These are phyloP conservation scores for Acanthococcus lagerstroemiae DNA, from an alignment of 2,888 invertebrate genomes.

Conservation along the genomic window DNA sequence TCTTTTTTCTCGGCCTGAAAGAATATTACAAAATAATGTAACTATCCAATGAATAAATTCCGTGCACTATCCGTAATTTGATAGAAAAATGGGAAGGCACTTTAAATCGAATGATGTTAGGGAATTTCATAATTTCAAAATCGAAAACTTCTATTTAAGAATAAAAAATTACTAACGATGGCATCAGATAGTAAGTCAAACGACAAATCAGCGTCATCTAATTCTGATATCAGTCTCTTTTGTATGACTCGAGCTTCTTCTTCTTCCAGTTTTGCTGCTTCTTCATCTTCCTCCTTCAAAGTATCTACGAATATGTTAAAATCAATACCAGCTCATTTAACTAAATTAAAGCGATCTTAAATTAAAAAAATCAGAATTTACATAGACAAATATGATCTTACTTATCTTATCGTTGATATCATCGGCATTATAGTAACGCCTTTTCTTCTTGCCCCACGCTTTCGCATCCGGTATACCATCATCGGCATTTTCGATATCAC, in stretches of 20 bases:
- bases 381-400: conserved; percentile 40
- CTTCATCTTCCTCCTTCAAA: conserved; percentile 53
- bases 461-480: conserved; percentile 67
- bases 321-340: not conserved
- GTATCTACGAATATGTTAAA: conserved; percentile 34
- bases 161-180: not conserved
- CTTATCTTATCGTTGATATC: conserved; percentile 80
- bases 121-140: not conserved
- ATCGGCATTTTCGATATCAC: conserved; percentile 48
- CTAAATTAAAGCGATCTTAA: conserved; percentile 9
- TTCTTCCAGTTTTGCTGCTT: conserved; percentile 68
- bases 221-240: conserved; percentile 60
- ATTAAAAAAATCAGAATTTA: not conserved
- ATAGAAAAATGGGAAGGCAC: too few species aligned
- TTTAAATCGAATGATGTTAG: too few species aligned
- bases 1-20: conserved; percentile 39
- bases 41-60: too few species aligned
- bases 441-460: conserved; percentile 80
- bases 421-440: conserved; percentile 73
- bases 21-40: not conserved
- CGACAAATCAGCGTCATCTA: conserved; percentile 45
- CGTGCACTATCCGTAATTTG: too few species aligned
- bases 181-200: conserved; percentile 31
- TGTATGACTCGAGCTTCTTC: conserved; percentile 74
- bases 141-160: not conserved